Evolutionary conservation across 2,797 vertebrate genomes (phyloP).

Genomic region (Aphelocoma californica): DNA sequence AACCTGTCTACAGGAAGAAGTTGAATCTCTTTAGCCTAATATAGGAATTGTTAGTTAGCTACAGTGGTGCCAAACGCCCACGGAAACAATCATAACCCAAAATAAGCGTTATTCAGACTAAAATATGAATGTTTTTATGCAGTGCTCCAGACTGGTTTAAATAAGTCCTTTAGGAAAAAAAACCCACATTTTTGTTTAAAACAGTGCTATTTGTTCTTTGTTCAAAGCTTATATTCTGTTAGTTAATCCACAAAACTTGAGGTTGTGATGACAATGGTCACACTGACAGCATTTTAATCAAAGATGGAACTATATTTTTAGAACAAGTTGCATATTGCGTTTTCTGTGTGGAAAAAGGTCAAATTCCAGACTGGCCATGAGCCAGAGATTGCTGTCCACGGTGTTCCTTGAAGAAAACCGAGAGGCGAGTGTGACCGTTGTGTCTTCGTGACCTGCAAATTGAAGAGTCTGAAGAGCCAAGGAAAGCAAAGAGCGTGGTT

Average conservation of each 20-base stretch:
- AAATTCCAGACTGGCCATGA: not conserved
- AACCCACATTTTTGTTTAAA: not conserved
- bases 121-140: not conserved
- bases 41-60: not conserved
- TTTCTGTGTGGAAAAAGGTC: not conserved
- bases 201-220: not conserved
- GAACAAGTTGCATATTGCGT: not conserved
- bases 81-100: not conserved
- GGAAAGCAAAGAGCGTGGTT: not conserved
- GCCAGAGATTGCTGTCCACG: not conserved
- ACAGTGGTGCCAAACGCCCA: not conserved
- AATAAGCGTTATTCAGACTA: not conserved
- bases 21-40: not conserved
- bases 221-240: not conserved
- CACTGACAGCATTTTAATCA: not conserved
- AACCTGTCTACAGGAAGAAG: not conserved
- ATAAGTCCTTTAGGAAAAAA: not conserved
- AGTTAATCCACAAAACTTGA: not conserved
- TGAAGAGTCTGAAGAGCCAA: not conserved
- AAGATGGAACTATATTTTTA: not conserved
- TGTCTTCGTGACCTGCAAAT: not conserved
- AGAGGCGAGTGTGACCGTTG: accelerated
- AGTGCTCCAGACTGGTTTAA: not conserved
- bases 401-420: not conserved
- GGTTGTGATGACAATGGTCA: not conserved